Conservation (phyloP, 2,113 vertebrate species). For the Callipepla squamata region DNA sequence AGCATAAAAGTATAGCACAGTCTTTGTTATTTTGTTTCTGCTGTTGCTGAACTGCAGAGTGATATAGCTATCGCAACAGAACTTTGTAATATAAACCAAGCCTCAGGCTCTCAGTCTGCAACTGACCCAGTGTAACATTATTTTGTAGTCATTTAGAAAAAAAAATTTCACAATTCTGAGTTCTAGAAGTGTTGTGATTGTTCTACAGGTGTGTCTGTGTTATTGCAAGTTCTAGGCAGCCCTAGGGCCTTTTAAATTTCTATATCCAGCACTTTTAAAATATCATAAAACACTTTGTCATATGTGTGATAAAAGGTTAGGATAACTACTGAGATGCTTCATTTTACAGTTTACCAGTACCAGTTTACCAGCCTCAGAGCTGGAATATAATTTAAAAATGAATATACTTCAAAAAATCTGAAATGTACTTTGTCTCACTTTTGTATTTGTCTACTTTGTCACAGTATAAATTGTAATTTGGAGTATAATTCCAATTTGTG, state of each 20-base stretch:
- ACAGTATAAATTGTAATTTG: not conserved
- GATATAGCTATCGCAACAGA: not conserved
- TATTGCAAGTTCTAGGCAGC: not conserved
- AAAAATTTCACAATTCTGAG: not conserved
- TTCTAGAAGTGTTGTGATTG: not conserved
- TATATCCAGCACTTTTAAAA: not conserved
- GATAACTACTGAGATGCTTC: not conserved
- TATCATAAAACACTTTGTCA: not conserved
- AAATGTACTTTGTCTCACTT: not conserved
- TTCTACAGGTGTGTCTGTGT: not conserved
- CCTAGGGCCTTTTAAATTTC: not conserved
- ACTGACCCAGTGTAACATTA: not conserved
- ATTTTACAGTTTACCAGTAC: not conserved
- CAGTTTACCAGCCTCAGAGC: not conserved
- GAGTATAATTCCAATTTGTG: not conserved
- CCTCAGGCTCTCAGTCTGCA: conserved; percentile 2
- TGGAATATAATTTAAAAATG: not conserved
- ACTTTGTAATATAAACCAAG: conserved; percentile 2
- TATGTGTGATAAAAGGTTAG: not conserved
- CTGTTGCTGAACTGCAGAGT: not conserved
- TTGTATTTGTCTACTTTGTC: not conserved
- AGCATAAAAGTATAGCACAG: not conserved
- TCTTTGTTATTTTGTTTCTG: not conserved
- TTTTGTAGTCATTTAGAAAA: conserved; percentile 1
- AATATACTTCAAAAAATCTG: not conserved